Percentiles rank a stretch among this genome's conserved stretches.
phyloP scores from a whole-genome alignment of 53 echinoderm and acorn worm species.

The Crossaster papposus region DNA sequence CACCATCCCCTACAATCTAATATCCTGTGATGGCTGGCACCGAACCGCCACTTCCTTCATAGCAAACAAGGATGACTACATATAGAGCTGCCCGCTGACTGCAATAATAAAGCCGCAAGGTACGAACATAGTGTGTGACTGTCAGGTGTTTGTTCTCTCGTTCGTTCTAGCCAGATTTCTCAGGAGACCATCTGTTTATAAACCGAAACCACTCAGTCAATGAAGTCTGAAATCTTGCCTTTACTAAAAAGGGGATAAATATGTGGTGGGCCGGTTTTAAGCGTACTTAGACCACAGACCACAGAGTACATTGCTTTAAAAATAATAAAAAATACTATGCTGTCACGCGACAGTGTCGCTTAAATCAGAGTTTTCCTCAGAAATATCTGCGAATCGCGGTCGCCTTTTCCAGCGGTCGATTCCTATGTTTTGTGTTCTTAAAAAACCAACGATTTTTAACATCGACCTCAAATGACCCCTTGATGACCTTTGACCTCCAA shows the following conservation, averaged over 20 bases:
- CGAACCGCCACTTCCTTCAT: constrained; percentile 19
- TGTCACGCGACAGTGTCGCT: too few relatives aligned
- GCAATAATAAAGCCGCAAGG: constrained; percentile 10
- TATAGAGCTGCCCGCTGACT: neutral
- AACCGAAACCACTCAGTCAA: constrained; percentile 4
- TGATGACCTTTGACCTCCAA: too few relatives aligned
- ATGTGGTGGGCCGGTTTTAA: too few relatives aligned
- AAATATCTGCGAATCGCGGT: too few relatives aligned
- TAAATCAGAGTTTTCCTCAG: too few relatives aligned
- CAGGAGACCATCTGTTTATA: neutral
- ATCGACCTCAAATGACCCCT: too few relatives aligned
- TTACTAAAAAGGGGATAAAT: neutral
- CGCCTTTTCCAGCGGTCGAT: too few relatives aligned
- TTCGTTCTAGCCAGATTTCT: constrained; percentile 11
- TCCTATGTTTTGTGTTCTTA: too few relatives aligned
- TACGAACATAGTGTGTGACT: neutral
- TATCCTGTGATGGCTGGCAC: constrained; percentile 40
- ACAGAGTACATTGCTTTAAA: too few relatives aligned
- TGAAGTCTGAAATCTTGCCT: neutral
- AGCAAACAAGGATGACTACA: constrained; percentile 10
- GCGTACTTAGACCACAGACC: too few relatives aligned
- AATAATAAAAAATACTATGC: too few relatives aligned
- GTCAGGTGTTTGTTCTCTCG: neutral
- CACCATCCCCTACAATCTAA: constrained; percentile 20
- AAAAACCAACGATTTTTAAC: too few relatives aligned